Evolutionary conservation across 2,888 invertebrate species (phyloP), one percentile per base, ranked within the genome.

Genomic region (Phyllotreta cruciferae): DNA sequence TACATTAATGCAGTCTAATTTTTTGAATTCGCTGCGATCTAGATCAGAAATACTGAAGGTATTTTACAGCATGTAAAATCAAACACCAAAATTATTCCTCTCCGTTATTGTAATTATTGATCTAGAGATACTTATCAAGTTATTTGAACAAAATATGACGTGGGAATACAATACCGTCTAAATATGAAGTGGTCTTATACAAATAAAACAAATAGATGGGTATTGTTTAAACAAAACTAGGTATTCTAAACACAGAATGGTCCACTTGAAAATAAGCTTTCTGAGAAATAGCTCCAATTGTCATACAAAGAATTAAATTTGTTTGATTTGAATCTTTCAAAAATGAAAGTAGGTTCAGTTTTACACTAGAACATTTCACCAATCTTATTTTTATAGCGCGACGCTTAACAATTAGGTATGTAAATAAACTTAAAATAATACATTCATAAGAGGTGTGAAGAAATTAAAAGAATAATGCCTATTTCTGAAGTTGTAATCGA

Each of bases 141-240:
- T 58, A 50, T 58, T 50, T 58, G 50, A 42, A 50, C 50, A 58
- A 50, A 8, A 49, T 39, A 6, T 11, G 50, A 58, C 58, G 58
- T 58, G 58, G 58, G 58, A 58, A 58, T 50, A 58, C 50, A 57
- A 57, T 58, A 50, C 39, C 35, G 38, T 10, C 34, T 36, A 38
- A 57, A 41, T 41, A 34, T 35, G 13, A 58, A 58, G 50, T 38
- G 50, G 50, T 8, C 50, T 50, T 41, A 14, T 10, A 35, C 58
- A 58, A 58, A 58, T 58, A 58, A 41, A 49, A 39, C 24, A 47
- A 56, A 42, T 35, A 14, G 39, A 34, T 13, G 38, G 57, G 35
- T 39, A 50, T 50, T 58, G 35, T 50, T 58, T 58, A 50, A 58
- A 41, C 36, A 49, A 49, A 49, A 49, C 47, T 7, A 49, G 24